Evolutionary conservation across 2,113 vertebrate species (phyloP).

Genomic region (Indri indri): DNA sequence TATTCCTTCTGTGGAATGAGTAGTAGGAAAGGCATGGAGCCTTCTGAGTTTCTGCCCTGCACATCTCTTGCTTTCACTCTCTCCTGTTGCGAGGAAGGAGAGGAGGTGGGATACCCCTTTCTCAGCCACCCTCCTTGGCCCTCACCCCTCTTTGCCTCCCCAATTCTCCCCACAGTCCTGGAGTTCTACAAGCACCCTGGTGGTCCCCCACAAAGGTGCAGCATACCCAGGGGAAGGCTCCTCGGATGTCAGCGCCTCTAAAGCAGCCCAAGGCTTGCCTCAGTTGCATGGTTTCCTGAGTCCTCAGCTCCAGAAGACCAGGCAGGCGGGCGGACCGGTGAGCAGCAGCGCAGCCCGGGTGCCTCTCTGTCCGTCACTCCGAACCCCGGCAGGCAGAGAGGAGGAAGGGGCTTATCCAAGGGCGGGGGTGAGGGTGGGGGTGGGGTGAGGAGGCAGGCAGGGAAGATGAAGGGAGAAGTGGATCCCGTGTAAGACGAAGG

Average conservation of each 20-base stretch:
- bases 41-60: constrained; percentile 70
- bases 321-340: not conserved
- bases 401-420: not conserved
- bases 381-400: constrained; percentile 21
- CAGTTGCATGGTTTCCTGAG: constrained; percentile 70
- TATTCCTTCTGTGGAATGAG: constrained; percentile 70
- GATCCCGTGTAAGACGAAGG: constrained; percentile 76
- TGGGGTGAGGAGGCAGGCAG: not conserved
- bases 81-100: constrained; percentile 74
- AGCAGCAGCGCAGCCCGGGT: constrained; percentile 39
- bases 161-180: not conserved
- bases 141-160: constrained; percentile 42
- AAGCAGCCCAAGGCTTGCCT: constrained; percentile 71
- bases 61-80: constrained; percentile 76
- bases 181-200: not conserved
- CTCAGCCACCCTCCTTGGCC: constrained; percentile 63
- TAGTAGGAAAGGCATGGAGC: constrained; percentile 73
- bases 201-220: constrained; percentile 41
- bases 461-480: constrained; percentile 7
- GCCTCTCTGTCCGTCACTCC: not conserved
- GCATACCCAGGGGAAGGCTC: constrained; percentile 75
- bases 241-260: constrained; percentile 76
- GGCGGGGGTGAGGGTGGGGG: not conserved
- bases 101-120: constrained; percentile 72
- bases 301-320: constrained; percentile 56